Evolutionary conservation across 35 echinoderm and acorn worm species (phyloP).

Genomic region (Apostichopus japonicus): DNA sequence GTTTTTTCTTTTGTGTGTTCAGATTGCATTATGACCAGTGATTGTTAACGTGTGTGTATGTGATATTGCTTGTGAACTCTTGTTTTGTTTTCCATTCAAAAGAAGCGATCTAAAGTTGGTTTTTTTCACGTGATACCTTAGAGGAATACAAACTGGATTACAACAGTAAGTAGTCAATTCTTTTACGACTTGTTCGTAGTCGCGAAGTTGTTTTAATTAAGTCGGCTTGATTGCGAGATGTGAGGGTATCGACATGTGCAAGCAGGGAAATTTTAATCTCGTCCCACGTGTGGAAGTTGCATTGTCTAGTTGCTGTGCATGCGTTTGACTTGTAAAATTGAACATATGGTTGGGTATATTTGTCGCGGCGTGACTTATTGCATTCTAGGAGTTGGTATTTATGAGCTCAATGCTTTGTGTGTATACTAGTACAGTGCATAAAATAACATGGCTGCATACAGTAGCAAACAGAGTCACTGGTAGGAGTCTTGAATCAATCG

Average conservation of each 20-base stretch:
- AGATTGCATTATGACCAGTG: not conserved
- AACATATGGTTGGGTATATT: not conserved
- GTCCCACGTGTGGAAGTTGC: conserved; percentile 1
- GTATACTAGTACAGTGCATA: no score
- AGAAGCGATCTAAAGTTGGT: not conserved
- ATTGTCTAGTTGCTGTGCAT: not conserved
- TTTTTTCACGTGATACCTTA: not conserved
- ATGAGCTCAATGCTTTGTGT: no score
- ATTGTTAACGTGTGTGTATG: not conserved
- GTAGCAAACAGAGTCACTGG: no score
- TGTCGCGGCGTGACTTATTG: no score
- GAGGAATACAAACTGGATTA: conserved; percentile 29
- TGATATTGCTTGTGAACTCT: not conserved
- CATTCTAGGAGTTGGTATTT: no score
- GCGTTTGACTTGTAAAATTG: not conserved
- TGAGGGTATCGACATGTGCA: not conserved
- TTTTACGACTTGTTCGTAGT: not conserved
- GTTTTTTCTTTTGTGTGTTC: not conserved
- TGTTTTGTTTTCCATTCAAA: not conserved
- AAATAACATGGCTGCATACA: no score
- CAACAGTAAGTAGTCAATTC: conserved; percentile 18
- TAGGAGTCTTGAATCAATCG: no score
- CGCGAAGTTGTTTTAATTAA: not conserved
- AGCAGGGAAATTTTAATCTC: not conserved
- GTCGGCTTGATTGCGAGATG: not conserved